These are phyloP conservation scores for Meliscaeva auricollis DNA, from an alignment of 2,888 invertebrate species.

Conservation along the genomic window DNA sequence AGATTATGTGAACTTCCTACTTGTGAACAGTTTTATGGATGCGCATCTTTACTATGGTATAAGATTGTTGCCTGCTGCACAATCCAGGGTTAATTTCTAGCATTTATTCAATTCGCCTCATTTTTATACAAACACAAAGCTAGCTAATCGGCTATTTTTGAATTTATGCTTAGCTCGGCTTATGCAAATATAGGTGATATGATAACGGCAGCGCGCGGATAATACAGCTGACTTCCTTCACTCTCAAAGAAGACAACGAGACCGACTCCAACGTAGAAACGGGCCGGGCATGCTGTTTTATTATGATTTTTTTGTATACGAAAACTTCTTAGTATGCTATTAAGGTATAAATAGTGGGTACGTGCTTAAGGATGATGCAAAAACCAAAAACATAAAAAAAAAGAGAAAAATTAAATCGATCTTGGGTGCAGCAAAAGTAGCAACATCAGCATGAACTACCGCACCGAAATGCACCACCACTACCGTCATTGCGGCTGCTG, in stretches of 20 bases:
- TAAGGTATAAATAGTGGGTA: conserved; percentile 60
- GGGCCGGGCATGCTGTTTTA: too few relatives aligned
- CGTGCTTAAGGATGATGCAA: conserved; percentile 35
- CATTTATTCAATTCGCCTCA: conserved; percentile 69
- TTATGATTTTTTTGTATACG: too few relatives aligned
- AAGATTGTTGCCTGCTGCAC: conserved; percentile 48
- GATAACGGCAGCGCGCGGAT: conserved; percentile 72
- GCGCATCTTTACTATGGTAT: conserved; percentile 31
- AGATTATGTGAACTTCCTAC: conserved; percentile 39
- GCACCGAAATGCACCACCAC: background rate
- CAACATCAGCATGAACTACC: background rate
- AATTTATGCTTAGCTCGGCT: conserved; percentile 68
- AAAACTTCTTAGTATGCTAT: conserved; percentile 38
- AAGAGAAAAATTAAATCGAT: conserved; percentile 44
- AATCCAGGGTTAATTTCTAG: conserved; percentile 62
- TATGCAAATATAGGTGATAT: conserved; percentile 75
- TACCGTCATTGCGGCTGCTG: background rate
- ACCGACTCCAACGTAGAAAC: background rate
- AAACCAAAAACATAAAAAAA: background rate
- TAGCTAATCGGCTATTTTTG: conserved; percentile 60
- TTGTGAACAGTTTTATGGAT: conserved; percentile 55
- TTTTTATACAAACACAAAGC: conserved; percentile 4
- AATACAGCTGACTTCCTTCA: conserved; percentile 70
- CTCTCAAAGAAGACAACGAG: background rate
- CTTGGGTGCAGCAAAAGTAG: conserved; percentile 59